Evolutionary conservation across 1,140 invertebrate genomes (phyloP).

Genomic region (Calliphora vicina): DNA sequence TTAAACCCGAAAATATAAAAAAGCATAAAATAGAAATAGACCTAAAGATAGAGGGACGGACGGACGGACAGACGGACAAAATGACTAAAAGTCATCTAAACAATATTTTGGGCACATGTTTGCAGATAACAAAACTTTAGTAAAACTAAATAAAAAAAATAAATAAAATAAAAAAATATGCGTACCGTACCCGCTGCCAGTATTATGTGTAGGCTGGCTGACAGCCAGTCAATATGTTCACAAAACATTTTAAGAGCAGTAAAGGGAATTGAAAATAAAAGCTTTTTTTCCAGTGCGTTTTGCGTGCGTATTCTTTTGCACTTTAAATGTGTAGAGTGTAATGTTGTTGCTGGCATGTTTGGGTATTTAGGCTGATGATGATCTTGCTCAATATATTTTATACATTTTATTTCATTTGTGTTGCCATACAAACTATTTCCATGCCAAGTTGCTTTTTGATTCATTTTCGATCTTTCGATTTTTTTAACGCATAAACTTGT

Average conservation of each 20-base stretch:
- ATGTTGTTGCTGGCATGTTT: no score
- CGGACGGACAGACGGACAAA: neutral
- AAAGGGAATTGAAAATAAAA: neutral
- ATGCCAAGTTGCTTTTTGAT: neutral
- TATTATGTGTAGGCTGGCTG: neutral
- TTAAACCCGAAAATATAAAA: no score
- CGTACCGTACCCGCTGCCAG: neutral
- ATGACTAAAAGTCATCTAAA: neutral
- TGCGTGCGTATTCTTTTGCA: slow-evolving; percentile 12
- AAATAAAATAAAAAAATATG: neutral
- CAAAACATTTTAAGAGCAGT: neutral
- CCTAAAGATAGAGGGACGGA: neutral
- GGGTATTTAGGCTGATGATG: neutral
- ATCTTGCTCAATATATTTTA: neutral
- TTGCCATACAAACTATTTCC: neutral
- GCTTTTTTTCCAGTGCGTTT: neutral
- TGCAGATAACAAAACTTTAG: neutral
- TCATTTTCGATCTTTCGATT: no score
- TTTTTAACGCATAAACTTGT: neutral
- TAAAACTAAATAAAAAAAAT: neutral
- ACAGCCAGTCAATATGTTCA: neutral
- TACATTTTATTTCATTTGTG: neutral
- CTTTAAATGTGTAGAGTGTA: neutral
- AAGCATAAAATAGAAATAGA: no score
- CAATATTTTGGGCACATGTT: neutral